Conservation (phyloP, 53 echinoderm and acorn worm genomes). For the Henricia sp. region DNA sequence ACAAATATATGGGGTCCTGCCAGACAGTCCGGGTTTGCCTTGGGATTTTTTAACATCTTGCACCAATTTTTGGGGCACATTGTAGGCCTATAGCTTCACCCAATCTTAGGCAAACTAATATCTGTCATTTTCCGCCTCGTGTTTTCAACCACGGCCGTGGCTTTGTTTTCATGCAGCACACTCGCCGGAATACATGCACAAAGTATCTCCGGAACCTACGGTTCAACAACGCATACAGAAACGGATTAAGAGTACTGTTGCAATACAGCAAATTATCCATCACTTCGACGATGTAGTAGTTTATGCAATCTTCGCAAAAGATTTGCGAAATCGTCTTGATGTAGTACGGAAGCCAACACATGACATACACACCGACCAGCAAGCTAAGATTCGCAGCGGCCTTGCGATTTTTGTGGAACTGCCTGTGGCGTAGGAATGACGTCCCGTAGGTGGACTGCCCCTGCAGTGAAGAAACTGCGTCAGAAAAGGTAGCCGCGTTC, state of each 20-base stretch:
- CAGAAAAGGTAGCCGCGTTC: not conserved
- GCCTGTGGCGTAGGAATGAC: not conserved
- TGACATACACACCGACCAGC: conserved; percentile 48
- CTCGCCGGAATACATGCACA: not conserved
- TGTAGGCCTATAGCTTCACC: too few relatives aligned
- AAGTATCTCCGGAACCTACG: conserved; percentile 21
- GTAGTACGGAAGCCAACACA: conserved; percentile 62
- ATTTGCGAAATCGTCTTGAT: conserved; percentile 18
- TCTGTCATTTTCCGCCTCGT: too few relatives aligned
- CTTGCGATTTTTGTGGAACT: conserved; percentile 44
- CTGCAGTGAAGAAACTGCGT: not conserved
- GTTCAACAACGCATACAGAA: conserved; percentile 68
- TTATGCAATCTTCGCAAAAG: conserved; percentile 42
- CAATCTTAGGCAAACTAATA: too few relatives aligned
- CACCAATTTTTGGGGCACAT: too few relatives aligned
- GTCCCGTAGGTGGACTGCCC: not conserved
- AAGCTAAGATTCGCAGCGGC: conserved; percentile 57
- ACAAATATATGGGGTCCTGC: too few relatives aligned
- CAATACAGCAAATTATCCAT: conserved; percentile 63
- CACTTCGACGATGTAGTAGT: conserved; percentile 17
- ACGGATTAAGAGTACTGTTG: conserved; percentile 70
- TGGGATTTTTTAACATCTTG: too few relatives aligned
- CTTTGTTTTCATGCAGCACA: conserved; percentile 3
- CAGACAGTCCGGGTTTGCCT: too few relatives aligned
- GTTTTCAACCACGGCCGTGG: too few relatives aligned